phyloP scores from a whole-genome alignment of 1,140 invertebrate genomes.

The Drosophila burlai region DNA sequence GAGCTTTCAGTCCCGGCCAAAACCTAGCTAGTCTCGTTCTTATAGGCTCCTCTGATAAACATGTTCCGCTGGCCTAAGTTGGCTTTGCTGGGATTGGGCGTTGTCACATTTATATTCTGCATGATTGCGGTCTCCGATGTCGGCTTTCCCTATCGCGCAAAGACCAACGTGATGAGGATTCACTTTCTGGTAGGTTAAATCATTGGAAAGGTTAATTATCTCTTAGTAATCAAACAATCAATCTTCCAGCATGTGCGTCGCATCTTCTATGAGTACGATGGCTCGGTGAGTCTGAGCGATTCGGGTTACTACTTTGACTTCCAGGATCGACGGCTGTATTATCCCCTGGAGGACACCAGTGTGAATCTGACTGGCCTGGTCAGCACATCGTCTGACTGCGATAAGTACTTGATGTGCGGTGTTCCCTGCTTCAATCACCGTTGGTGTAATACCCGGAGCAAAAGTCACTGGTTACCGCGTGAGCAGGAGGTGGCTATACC shows the following conservation, averaged over 20 bases:
- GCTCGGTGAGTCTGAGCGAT: conserved; percentile 86
- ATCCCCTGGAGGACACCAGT: conserved; percentile 86
- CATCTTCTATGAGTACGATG: conserved; percentile 87
- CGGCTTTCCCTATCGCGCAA: conserved; percentile 91
- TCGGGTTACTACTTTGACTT: conserved; percentile 91
- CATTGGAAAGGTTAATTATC: not conserved
- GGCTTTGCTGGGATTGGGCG: conserved; percentile 69
- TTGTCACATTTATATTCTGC: conserved; percentile 87
- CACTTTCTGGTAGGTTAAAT: conserved; percentile 87
- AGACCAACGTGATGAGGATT: conserved; percentile 89
- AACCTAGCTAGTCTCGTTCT: not conserved
- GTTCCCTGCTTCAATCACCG: conserved; percentile 90
- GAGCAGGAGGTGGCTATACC: conserved; percentile 53
- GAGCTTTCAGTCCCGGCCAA: rapidly evolving
- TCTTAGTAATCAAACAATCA: not conserved
- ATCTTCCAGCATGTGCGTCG: conserved; percentile 87
- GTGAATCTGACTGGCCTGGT: conserved; percentile 86
- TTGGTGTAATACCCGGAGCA: conserved; percentile 56
- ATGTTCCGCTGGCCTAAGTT: conserved; percentile 71
- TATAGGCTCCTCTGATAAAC: conserved; percentile 69
- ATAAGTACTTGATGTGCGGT: conserved; percentile 90
- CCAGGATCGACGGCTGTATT: conserved; percentile 89
- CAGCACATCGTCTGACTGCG: conserved; percentile 87
- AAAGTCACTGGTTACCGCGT: conserved; percentile 59
- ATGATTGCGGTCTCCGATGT: conserved; percentile 88